These are phyloP conservation scores for Goniozus legneri DNA, from an alignment of 1,140 invertebrate genomes.

Conservation along the genomic window DNA sequence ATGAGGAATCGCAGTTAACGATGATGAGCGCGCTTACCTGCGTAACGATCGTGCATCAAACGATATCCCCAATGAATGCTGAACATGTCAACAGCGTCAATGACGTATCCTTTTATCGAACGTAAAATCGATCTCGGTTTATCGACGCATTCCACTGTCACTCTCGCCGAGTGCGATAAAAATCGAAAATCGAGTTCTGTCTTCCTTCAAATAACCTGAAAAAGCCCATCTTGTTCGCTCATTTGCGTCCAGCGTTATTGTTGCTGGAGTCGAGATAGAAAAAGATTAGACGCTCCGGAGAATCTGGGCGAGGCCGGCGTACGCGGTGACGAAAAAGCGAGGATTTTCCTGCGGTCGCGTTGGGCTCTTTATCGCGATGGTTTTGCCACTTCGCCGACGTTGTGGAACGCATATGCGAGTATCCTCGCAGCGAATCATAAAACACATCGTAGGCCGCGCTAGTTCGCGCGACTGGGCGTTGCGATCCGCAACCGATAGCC, in stretches of 20 bases:
- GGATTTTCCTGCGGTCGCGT: slow-evolving; percentile 20
- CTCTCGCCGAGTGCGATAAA: no score
- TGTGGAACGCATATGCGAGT: slow-evolving; percentile 28
- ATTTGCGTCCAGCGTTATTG: no score
- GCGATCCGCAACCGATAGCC: slow-evolving; percentile 7
- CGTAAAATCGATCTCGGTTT: background rate
- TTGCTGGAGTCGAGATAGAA: no score
- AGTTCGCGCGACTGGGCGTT: slow-evolving; percentile 15
- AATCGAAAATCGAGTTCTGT: no score
- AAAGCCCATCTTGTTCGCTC: no score
- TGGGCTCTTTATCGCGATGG: slow-evolving; percentile 34
- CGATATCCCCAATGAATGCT: slow-evolving; percentile 16
- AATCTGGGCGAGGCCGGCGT: slow-evolving; percentile 3
- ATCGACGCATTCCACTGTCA: background rate
- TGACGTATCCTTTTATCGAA: background rate
- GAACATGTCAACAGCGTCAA: slow-evolving; percentile 10
- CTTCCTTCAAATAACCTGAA: no score
- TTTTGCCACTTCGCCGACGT: slow-evolving; percentile 35
- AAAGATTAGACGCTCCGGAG: no score
- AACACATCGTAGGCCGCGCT: slow-evolving; percentile 30
- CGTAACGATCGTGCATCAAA: slow-evolving; percentile 6
- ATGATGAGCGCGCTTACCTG: slow-evolving; percentile 12
- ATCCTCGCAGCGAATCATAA: slow-evolving; percentile 25
- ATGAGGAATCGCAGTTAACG: background rate
- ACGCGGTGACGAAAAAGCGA: slow-evolving; percentile 8